Evolutionary conservation across 2,888 invertebrate species (phyloP), one percentile per base, ranked within the genome.

Genomic region (Melieria omissa): DNA sequence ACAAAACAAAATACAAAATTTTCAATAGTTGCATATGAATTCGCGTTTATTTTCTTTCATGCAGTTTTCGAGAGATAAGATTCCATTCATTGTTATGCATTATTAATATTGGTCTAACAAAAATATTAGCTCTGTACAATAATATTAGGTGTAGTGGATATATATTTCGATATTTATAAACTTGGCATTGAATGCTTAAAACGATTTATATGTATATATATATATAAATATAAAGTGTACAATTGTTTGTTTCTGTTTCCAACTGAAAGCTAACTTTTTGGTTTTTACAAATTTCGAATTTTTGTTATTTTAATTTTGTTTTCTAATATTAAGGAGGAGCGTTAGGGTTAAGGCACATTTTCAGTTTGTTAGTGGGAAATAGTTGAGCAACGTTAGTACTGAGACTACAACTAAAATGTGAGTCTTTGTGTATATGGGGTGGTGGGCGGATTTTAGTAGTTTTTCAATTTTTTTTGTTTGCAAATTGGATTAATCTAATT

Each of bases 1-100:
- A 41, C 4, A 58, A 12, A 8, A 29, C 57, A 57, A 60, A n/a
- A 60, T 60, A 49, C 47, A 60, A 67, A 29, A 67, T 44, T 44
- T 67, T 49, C 60, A 52, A 41, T 49, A 42, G 47, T 67, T 60
- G 67, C 42, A 67, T 60, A 67, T 49, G 42, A 66, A 60, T 60
- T 67, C 52, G 60, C 45, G 67, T 67, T 67, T 67, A 67, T 67
- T 67, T 52, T 60, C 42, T 29, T 44, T 10, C 29, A 29, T 29
- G 29, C 29, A 29, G 29, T 29, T 29, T 29, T 29, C 29, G 29
- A 29, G 29, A 29, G 29, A 29, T 29, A 29, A 1, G 29, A 29
- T 29, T 29, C 29, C 29, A 29, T 29, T 29, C 29, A 29, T 29
- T 29, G 29, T 29, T 49, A 47, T 63, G 47, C 12, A 16, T 47